Evolutionary conservation across 2,888 invertebrate species (phyloP), one percentile per base, ranked within the genome.

Genomic region (Dynastes maya): DNA sequence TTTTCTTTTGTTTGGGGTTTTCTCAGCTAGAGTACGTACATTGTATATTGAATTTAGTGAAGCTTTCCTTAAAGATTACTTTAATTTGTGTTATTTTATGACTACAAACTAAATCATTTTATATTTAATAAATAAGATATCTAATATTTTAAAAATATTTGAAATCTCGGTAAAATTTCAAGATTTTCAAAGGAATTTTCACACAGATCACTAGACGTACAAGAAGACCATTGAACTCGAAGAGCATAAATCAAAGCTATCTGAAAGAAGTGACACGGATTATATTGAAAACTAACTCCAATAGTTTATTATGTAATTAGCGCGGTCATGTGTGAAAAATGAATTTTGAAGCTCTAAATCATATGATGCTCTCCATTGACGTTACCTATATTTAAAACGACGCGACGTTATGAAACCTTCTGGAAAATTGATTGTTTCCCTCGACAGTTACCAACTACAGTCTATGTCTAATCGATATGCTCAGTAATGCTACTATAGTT

Each of bases 221-320:
- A 58, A 58, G 13, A 11, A 32, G 13, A 63, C 6, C 29, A 32
- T 32, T 32, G 29, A 63, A 32, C 32, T 45, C 67, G 32, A 67
- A 8, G 45, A 16, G 9, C 67, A 67, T 67, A 67, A 51, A 67
- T 67, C 67, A 49, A 16, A 6, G 67, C 9, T 67, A 67, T 67
- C 67, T 45, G 22, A 37, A 40, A 67, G 22, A 67, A 45, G 67
- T 49, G 67, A 67, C 67, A 13, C 27, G 67, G 8, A 49, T 49
- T 67, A 51, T 49, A 67, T 67, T 49, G 67, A 67, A 67, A 67
- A 67, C 22, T 67, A 45, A 67, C 45, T 32, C 67, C 22, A 11
- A 45, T 11, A 67, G 49, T 67, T 49, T 67, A 67, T 67, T 67
- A 67, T 67, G 27, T 67, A 67, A 67, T 67, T 67, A 67, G 67